Base-by-base conservation (phyloP, 1,140 invertebrate genomes). In the Globodera ellingtonae region DNA sequence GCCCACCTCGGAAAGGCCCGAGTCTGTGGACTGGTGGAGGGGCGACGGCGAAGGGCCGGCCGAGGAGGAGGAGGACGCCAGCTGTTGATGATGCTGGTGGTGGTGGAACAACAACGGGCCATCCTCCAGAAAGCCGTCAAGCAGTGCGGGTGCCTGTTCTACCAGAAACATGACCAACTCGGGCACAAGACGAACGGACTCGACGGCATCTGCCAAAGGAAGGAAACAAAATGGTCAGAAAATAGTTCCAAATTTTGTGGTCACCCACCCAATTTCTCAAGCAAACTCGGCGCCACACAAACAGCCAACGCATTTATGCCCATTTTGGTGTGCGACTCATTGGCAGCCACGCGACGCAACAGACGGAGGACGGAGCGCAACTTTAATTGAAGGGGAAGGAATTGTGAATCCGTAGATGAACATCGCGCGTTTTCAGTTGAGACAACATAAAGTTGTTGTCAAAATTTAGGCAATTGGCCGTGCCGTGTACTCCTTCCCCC, bases 21-120 rank as follows among this genome's bases (percentile, higher is more conserved):
- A 86, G 65, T 85, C 84, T 48, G 84, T 85, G 44, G 85, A 87
- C 50, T 87, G 85, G 67, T 86, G 79, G 50, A 86, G 59, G 10
- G 65, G 48, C 24, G 48, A 59, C 13, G 75, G 48, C 6, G 80
- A 82, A 50, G n/a, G 73, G 10, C 24, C 46, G 15, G 18, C 35
- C 44, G 72, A 47, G 72, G 44, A 59, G 46, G 59, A 44, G 44
- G 8, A 15, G 62, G 52, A 6, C 24, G 24, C 13, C 47, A 8
- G 52, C n/a, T 47, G n/a, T 21, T 13, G 21, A 2, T 46, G 59
- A 9, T 47, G 21, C 8, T 46, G 59, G 8, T 47, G 59, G 10
- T 52, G 52, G 35, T 65, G 9, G 83, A 82, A 62, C 21, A 86
- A 46, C 0, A 82, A n/a, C 9, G 82, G 65, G 21, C 82, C 77